Evolutionary conservation across 2,888 invertebrate species (phyloP), one percentile per base, ranked within the genome.

Genomic region (Polyploca ridens): DNA sequence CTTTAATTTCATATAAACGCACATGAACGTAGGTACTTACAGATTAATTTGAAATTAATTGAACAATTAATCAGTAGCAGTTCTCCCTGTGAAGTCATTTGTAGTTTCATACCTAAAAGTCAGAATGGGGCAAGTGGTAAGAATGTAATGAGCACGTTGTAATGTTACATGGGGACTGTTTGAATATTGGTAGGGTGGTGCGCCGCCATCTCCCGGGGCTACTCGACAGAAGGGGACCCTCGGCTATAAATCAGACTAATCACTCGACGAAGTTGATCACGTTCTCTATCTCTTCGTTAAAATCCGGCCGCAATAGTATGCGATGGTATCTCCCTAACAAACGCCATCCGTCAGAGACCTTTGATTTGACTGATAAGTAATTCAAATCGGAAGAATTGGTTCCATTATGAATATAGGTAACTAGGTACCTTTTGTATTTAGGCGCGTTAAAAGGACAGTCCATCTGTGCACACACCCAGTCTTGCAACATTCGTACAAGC

Each of bases 181-280:
- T 70, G 77, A 80, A 79, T 74, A 79, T 70, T 75, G 76, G 79
- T 75, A 75, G 79, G 84, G 81, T 79, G 80, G 80, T 88, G 88
- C 89, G 87, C 85, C 82, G 83, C 72, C 79, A 82, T 79, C 82
- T 86, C 89, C 83, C 81, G 76, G 77, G 84, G 84, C 78, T 77
- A 78, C 74, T 73, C 71, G 82, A 77, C 74, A 78, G 77, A 78
- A 82, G 82, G 74, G 72, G 79, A 75, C 77, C 73, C 74, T 70
- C 69, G 72, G 76, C 74, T 73, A 89, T 91, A 91, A 90, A 91
- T 92, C 88, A 90, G 79, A 81, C 76, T 88, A 89, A 89, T 81
- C 81, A 78, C 78, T 77, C 71, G 74, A 76, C 79, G 80, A 77
- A 76, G 72, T 75, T 72, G 78, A 83, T 85, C 76, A 79, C 78